phyloP scores from a whole-genome alignment of 2,113 vertebrate genomes.

The Barnardius zonarius region DNA sequence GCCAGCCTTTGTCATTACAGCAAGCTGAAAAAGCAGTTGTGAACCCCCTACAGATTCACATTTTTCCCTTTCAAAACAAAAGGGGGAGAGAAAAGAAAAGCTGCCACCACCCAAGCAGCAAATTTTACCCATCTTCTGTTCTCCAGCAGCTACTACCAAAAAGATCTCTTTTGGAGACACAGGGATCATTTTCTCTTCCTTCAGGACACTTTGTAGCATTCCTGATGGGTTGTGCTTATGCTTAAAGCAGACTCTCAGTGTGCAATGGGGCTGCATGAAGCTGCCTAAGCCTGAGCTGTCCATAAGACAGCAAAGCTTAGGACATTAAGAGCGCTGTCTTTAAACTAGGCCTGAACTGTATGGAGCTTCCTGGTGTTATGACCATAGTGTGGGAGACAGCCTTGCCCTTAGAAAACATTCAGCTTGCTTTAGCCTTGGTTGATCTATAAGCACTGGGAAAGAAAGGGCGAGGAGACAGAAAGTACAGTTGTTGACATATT shows the following conservation, averaged over 20 bases:
- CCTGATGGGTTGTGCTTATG: background rate
- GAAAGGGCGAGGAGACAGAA: background rate
- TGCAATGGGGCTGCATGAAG: background rate
- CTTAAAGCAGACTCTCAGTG: background rate
- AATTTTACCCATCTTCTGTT: background rate
- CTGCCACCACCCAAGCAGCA: background rate
- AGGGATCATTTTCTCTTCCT: background rate
- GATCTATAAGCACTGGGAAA: background rate
- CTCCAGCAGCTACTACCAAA: background rate
- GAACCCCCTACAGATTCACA: background rate
- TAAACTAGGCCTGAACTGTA: background rate
- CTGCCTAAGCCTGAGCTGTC: background rate
- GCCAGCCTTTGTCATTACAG: background rate
- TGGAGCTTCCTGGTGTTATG: background rate
- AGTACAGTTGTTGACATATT: background rate
- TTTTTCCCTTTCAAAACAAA: background rate
- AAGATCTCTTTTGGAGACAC: background rate
- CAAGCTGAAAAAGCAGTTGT: slow-evolving; percentile 7
- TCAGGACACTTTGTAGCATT: background rate
- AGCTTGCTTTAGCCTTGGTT: background rate
- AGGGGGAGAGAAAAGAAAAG: background rate
- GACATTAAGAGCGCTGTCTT: background rate
- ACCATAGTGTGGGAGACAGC: accelerated
- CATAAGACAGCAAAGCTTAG: background rate
- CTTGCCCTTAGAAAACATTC: background rate